Evolutionary conservation across 2,113 vertebrate genomes (phyloP), one percentile per base, ranked within the genome.

Genomic region (Calypte anna): DNA sequence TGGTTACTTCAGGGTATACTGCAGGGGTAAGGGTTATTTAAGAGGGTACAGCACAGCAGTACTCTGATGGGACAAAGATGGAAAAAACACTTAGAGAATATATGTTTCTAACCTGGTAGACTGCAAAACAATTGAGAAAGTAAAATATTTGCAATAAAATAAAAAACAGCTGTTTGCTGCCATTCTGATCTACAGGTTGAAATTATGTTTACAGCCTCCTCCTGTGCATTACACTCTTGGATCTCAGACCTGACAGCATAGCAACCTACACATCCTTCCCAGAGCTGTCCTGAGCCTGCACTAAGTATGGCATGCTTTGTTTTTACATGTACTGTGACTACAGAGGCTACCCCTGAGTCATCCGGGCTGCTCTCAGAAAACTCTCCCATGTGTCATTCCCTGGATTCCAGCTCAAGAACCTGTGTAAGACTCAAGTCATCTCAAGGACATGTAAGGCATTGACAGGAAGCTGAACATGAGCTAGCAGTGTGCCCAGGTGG

Each of bases 301-400:
- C 75, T 62, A 51, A 84, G 67, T 58, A 63, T 21, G 76, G 46
- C 59, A 69, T 7, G 4, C 63, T 80, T 69, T 92, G 91, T 91
- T 94, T 72, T 53, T 10, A 74, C 72, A 51, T 2, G 18, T 1
- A 0, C 36, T 72, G 77, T 85, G 87, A 82, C 43, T 74, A 54
- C 74, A 80, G 87, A 78, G 67, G 82, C 84, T 87, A 67, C 20
- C 68, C 70, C 67, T 94, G 93, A 91, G 70, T 85, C 91, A 90
- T 67, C 51, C 0, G 0, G 55, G n/a, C 62, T 90, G 70, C 70
- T 93, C 66, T 70, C 48, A 25, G 61, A 85, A 87, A 87, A 46
- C 40, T 64, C 53, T 51, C 67, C 30, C 12, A 2, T 84, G 24
- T 74, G 36, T 55, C 67, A 43, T 78, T 90, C 40, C 62, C 40